These are phyloP conservation scores for Drosophila watanabei DNA, from an alignment of 1,140 invertebrate genomes.

Conservation along the genomic window DNA sequence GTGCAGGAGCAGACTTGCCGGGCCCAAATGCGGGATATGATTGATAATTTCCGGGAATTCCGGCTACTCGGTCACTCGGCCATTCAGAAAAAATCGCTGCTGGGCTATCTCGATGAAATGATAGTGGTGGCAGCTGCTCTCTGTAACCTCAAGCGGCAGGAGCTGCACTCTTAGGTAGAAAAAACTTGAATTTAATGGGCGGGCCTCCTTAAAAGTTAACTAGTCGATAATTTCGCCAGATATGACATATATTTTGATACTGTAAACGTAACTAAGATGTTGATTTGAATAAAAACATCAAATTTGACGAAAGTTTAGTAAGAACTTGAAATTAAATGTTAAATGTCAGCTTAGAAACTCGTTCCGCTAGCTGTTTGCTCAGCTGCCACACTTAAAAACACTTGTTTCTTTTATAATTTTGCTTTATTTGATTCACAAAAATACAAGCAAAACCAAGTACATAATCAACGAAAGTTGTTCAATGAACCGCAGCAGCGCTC, in stretches of 20 bases:
- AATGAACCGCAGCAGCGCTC: slow-evolving; percentile 47
- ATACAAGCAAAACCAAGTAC: slow-evolving; percentile 57
- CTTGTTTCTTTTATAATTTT: slow-evolving; percentile 42
- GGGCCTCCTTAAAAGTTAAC: slow-evolving; percentile 51
- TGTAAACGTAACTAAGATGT: not conserved
- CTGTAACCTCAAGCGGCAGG: slow-evolving; percentile 76
- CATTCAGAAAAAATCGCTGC: slow-evolving; percentile 61
- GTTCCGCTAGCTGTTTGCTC: slow-evolving; percentile 25
- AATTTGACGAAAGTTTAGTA: not conserved
- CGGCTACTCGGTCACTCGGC: slow-evolving; percentile 70
- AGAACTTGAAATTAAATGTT: not conserved
- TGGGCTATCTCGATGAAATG: slow-evolving; percentile 79
- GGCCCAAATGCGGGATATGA: slow-evolving; percentile 64
- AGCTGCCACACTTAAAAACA: slow-evolving; percentile 28
- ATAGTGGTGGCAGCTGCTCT: slow-evolving; percentile 70
- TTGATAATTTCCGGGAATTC: slow-evolving; percentile 70
- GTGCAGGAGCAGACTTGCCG: slow-evolving; percentile 71
- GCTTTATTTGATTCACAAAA: slow-evolving; percentile 60
- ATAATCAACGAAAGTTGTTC: slow-evolving; percentile 65
- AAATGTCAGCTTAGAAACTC: slow-evolving; percentile 3
- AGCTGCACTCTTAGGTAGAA: slow-evolving; percentile 16
- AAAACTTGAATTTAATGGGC: not conserved
- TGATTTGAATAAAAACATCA: not conserved
- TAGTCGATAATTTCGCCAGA: not conserved
- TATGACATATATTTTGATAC: slow-evolving; percentile 18